Evolutionary conservation across 2,113 vertebrate species (phyloP).

Genomic region (Apaloderma vittatum): DNA sequence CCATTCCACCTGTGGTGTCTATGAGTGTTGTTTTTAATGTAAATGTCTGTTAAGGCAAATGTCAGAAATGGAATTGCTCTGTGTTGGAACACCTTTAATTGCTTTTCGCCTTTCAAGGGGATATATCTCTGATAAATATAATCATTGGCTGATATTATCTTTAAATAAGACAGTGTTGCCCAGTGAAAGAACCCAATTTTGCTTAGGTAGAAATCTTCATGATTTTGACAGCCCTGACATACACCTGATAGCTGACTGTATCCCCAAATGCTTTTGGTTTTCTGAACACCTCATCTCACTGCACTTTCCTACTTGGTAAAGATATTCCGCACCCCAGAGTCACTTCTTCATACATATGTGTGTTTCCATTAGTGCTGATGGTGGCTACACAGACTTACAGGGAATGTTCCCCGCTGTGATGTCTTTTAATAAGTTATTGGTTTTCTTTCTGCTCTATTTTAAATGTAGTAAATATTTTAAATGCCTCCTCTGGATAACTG

Average conservation of each 20-base stretch:
- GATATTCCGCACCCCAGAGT: background rate
- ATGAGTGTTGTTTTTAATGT: background rate
- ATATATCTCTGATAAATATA: background rate
- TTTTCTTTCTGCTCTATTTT: slow-evolving; percentile 31
- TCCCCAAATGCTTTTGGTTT: background rate
- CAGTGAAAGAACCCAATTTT: background rate
- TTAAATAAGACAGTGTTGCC: background rate
- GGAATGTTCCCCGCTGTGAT: background rate
- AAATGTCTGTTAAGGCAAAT: background rate
- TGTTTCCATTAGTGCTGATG: background rate
- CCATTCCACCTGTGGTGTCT: background rate
- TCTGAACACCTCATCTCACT: background rate
- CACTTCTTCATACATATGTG: background rate
- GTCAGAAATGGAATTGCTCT: background rate
- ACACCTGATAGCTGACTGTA: background rate
- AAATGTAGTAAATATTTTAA: slow-evolving; percentile 47
- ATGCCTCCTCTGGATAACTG: background rate
- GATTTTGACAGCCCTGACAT: background rate
- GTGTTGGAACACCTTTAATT: background rate
- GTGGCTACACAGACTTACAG: background rate
- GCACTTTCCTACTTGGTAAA: background rate
- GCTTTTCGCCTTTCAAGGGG: background rate
- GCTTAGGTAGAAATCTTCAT: background rate
- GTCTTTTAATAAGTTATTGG: slow-evolving; percentile 14
- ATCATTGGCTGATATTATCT: background rate